Conservation (phyloP, 2,888 invertebrate genomes). For the Selenia dentaria region DNA sequence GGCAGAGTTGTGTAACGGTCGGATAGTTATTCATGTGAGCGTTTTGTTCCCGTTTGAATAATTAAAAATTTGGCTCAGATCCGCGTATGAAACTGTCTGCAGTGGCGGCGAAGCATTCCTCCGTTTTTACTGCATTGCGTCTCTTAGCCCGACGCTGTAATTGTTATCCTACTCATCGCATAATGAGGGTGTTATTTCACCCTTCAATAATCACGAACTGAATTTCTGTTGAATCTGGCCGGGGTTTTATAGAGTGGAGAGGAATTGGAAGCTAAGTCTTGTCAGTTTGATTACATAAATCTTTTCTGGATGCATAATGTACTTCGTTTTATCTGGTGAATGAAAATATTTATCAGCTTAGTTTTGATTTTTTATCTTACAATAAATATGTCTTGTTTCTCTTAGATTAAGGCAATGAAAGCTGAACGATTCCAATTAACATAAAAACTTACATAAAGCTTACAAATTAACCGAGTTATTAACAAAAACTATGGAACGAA, state of each 20-base stretch:
- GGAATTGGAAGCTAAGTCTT: conserved; percentile 29
- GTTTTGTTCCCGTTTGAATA: conserved; percentile 54
- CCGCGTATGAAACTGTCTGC: conserved; percentile 48
- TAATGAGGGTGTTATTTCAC: conserved; percentile 51
- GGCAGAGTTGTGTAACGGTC: conserved; percentile 6
- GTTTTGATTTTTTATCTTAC: too few relatives aligned
- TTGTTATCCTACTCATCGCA: conserved; percentile 47
- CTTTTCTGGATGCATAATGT: not conserved
- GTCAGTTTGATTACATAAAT: conserved; percentile 12
- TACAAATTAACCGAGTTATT: too few relatives aligned
- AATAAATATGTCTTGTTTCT: too few relatives aligned
- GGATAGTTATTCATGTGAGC: conserved; percentile 38
- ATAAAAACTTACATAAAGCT: too few relatives aligned
- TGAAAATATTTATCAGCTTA: too few relatives aligned
- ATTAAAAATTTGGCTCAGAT: conserved; percentile 64
- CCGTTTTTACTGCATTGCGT: conserved; percentile 61
- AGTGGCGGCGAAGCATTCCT: conserved; percentile 37
- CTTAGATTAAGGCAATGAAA: too few relatives aligned
- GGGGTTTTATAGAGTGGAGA: conserved; percentile 22
- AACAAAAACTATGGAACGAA: too few relatives aligned
- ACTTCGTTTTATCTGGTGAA: not conserved
- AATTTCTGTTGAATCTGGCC: conserved; percentile 34
- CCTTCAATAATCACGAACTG: conserved; percentile 40
- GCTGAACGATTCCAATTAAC: too few relatives aligned
- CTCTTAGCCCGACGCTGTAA: conserved; percentile 32